phyloP scores from a whole-genome alignment of 2,113 vertebrate species.

The Siphamia tubifer region DNA sequence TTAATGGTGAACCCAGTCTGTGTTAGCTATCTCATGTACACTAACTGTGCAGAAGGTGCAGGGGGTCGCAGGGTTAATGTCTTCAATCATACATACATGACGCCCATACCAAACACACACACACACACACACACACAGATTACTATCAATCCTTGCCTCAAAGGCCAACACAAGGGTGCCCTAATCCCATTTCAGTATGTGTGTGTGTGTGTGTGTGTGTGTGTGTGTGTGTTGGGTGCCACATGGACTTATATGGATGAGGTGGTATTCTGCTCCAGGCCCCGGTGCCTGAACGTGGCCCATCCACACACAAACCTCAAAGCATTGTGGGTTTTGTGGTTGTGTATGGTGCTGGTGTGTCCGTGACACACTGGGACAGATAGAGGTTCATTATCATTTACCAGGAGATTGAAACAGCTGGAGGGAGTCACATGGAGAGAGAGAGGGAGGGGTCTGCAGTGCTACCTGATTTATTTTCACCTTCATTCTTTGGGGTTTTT shows the following conservation, averaged over 20 bases:
- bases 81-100: conserved; percentile 77
- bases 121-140: conserved; percentile 55
- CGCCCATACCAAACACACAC: conserved; percentile 53
- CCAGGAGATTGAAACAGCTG: conserved; percentile 69
- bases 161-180: conserved; percentile 76
- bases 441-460: conserved; percentile 8
- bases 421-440: conserved; percentile 36
- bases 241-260: conserved; percentile 51
- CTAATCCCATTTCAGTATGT: conserved; percentile 80
- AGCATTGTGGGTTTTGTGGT: conserved; percentile 63
- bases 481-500: too few relatives aligned
- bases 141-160: conserved; percentile 74
- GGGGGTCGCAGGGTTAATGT: conserved; percentile 74
- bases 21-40: conserved; percentile 45
- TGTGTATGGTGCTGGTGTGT: conserved; percentile 69
- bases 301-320: conserved; percentile 56
- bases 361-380: conserved; percentile 67
- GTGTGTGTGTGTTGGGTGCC: conserved; percentile 31
- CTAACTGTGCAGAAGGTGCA: conserved; percentile 33
- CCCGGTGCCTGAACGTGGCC: conserved; percentile 38
- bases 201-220: conserved; percentile 27
- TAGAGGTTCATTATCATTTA: conserved; percentile 76
- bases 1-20: not conserved
- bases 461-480: too few relatives aligned
- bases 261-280: conserved; percentile 47